These are phyloP conservation scores for Cryptotis parvus DNA, from an alignment of 2,113 vertebrate species.

Conservation along the genomic window DNA sequence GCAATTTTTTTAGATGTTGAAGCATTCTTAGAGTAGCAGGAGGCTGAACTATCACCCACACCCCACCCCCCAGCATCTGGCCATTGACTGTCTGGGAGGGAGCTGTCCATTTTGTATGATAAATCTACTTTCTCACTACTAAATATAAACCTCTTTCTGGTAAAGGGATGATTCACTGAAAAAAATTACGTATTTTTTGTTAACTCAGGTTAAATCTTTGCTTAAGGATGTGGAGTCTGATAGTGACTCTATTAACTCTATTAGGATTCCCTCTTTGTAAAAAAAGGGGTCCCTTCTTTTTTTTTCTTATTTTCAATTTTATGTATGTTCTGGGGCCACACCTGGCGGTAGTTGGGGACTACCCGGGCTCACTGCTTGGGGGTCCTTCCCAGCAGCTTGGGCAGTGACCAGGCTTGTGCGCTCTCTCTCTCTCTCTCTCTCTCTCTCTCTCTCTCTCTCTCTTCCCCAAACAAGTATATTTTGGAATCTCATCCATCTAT, in stretches of 20 bases:
- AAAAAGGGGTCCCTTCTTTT: background rate
- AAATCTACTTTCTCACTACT: background rate
- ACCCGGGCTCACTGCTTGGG: too few relatives aligned
- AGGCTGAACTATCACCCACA: background rate
- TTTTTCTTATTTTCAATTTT: too few relatives aligned
- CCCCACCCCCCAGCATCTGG: background rate
- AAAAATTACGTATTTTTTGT: slow-evolving; percentile 29
- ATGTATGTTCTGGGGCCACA: too few relatives aligned
- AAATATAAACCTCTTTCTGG: background rate
- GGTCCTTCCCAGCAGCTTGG: too few relatives aligned
- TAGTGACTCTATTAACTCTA: slow-evolving; percentile 28
- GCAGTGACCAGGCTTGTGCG: too few relatives aligned
- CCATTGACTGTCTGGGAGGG: background rate
- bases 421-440: too few relatives aligned
- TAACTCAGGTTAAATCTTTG: slow-evolving; percentile 56
- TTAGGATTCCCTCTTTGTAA: background rate
- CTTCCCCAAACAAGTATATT: background rate
- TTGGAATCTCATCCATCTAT: slow-evolving; percentile 1
- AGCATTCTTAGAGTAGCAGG: background rate
- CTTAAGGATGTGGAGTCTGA: background rate
- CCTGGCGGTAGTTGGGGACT: too few relatives aligned
- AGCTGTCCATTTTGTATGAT: background rate
- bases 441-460: too few relatives aligned
- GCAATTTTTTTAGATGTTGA: background rate
- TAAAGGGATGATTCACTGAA: slow-evolving; percentile 36